phyloP scores from a whole-genome alignment of 2,888 invertebrate genomes.

The Dasysyrphus tricinctus region DNA sequence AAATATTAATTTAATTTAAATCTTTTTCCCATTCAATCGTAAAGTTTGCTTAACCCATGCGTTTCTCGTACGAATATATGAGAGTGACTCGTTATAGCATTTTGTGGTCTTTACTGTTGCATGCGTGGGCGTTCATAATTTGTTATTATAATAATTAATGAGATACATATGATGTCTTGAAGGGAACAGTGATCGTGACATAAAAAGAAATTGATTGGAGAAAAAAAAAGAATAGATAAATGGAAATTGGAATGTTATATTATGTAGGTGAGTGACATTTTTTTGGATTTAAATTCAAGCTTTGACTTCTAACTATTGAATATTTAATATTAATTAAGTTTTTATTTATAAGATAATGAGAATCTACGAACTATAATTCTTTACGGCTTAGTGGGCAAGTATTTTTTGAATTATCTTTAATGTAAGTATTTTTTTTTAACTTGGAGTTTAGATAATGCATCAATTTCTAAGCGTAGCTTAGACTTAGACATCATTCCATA shows the following conservation, averaged over 20 bases:
- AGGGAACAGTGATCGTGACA: slow-evolving; percentile 65
- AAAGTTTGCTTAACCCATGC: slow-evolving; percentile 21
- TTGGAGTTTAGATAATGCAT: too few species aligned
- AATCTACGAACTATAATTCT: too few species aligned
- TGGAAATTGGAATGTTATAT: not conserved
- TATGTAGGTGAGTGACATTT: too few species aligned
- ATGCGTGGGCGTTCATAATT: slow-evolving; percentile 78
- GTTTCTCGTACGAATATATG: not conserved
- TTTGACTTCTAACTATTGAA: not conserved
- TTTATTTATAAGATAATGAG: too few species aligned
- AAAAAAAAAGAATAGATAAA: not conserved
- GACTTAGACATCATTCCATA: too few species aligned
- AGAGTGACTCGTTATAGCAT: slow-evolving; percentile 16
- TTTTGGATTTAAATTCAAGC: too few species aligned
- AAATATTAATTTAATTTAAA: slow-evolving; percentile 40
- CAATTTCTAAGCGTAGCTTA: too few species aligned
- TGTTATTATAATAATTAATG: slow-evolving; percentile 77
- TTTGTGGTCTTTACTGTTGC: slow-evolving; percentile 24
- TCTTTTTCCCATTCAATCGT: slow-evolving; percentile 35
- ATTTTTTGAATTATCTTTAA: too few species aligned
- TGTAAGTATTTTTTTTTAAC: too few species aligned
- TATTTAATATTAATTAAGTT: too few species aligned
- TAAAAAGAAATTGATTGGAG: slow-evolving; percentile 5
- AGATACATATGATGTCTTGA: slow-evolving; percentile 77
- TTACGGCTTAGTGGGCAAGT: too few species aligned